phyloP scores from a whole-genome alignment of 2,797 vertebrate genomes.

The Siniperca scherzeri region DNA sequence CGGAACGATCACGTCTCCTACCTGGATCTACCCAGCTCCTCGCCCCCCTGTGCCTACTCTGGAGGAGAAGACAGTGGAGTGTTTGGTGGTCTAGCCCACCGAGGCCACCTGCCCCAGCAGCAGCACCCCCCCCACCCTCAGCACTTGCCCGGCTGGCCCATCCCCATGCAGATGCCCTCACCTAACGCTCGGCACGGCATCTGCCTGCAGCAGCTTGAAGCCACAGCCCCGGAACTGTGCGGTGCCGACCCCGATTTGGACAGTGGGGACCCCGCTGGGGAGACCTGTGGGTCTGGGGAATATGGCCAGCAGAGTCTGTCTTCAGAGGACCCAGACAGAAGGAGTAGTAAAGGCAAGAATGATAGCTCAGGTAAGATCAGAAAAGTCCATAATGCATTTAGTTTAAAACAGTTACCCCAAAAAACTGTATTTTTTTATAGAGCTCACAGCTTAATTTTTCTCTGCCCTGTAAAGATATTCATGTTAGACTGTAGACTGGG shows the following conservation, averaged over 20 bases:
- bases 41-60: conserved; percentile 90
- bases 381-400: neutral
- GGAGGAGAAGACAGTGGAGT: conserved; percentile 85
- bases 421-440: no score
- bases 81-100: conserved; percentile 86
- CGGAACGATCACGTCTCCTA: conserved; percentile 92
- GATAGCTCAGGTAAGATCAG: conserved; percentile 90
- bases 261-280: conserved; percentile 84
- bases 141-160: conserved; percentile 87
- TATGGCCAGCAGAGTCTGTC: conserved; percentile 89
- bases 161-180: conserved; percentile 89
- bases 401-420: neutral
- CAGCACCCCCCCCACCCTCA: conserved; percentile 89
- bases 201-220: conserved; percentile 87
- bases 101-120: conserved; percentile 84
- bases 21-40: conserved; percentile 89
- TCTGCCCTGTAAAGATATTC: neutral
- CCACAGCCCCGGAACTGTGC: conserved; percentile 78
- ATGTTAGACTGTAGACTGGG: neutral
- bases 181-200: conserved; percentile 85
- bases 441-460: neutral
- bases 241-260: conserved; percentile 83
- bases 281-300: conserved; percentile 87
- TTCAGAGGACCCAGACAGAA: conserved; percentile 88
- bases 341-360: conserved; percentile 88